Percentiles rank a stretch among this genome's conserved stretches.
Evolutionary conservation across 2,797 vertebrate genomes (phyloP).

Genomic region (Microcaecilia unicolor): DNA sequence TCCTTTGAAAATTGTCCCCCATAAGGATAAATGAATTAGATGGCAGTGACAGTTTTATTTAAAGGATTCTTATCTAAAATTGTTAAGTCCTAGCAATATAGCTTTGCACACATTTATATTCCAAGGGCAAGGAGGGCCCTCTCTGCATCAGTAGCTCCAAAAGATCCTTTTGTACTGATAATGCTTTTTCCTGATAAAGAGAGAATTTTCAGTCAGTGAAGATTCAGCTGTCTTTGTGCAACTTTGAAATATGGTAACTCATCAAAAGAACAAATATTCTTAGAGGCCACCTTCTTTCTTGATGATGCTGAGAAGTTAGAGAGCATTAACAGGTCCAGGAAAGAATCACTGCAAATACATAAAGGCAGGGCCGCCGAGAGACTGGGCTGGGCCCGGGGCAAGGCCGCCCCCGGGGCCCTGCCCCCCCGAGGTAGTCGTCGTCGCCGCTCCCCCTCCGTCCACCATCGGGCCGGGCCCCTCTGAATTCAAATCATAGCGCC

Average conservation of each 20-base stretch:
- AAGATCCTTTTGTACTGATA: slow-evolving; percentile 5
- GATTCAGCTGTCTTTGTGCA: slow-evolving; percentile 15
- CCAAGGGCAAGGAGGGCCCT: slow-evolving; percentile 6
- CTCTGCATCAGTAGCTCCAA: slow-evolving; percentile 22
- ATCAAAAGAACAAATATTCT: slow-evolving; percentile 13
- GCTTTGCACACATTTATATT: slow-evolving; percentile 4
- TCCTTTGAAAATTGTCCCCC: no score
- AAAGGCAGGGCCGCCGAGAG: no score
- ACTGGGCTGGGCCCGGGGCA: no score
- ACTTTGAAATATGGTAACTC: slow-evolving; percentile 13
- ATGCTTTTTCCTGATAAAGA: slow-evolving; percentile 13
- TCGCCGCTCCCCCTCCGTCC: no score
- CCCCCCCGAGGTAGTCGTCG: no score
- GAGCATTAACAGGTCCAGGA: slow-evolving; percentile 1
- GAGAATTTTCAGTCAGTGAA: slow-evolving; percentile 14
- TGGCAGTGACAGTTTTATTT: no score
- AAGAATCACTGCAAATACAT: not conserved
- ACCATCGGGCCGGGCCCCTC: no score
- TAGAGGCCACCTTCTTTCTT: slow-evolving; percentile 13
- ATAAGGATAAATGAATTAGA: no score
- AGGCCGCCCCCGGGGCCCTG: no score
- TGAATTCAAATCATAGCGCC: no score
- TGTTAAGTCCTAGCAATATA: not conserved
- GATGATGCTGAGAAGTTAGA: slow-evolving; percentile 1
- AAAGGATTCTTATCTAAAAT: not conserved